Evolutionary conservation across 1,140 invertebrate species (phyloP).

Genomic region (Drepana arcuata): DNA sequence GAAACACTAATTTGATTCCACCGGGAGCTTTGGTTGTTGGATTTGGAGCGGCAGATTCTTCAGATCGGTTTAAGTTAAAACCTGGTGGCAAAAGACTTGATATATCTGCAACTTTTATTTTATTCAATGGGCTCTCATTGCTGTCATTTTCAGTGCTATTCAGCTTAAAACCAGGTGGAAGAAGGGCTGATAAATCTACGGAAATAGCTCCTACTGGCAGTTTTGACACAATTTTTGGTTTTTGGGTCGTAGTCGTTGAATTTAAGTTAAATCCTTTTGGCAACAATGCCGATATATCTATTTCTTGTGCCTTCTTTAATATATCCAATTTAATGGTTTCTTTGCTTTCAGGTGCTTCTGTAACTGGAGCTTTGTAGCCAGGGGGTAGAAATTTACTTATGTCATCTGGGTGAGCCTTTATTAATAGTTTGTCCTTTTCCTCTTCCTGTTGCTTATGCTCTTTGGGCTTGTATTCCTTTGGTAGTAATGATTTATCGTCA

Average conservation of each 20-base stretch:
- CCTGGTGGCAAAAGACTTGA: constrained; percentile 74
- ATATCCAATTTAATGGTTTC: constrained; percentile 26
- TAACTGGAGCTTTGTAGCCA: constrained; percentile 65
- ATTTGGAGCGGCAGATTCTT: constrained; percentile 26
- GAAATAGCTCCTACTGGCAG: constrained; percentile 64
- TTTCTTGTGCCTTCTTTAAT: constrained; percentile 64
- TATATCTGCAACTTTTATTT: constrained; percentile 71
- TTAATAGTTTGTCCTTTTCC: too few relatives aligned
- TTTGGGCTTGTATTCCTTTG: constrained; percentile 76
- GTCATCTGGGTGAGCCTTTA: constrained; percentile 63
- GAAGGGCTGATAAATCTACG: constrained; percentile 74
- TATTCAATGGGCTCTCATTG: constrained; percentile 38
- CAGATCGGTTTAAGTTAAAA: constrained; percentile 64
- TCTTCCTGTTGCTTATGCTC: constrained; percentile 61
- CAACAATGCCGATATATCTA: constrained; percentile 77
- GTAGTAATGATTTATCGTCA: constrained; percentile 76
- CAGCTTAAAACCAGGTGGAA: constrained; percentile 75
- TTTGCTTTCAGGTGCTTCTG: constrained; percentile 36
- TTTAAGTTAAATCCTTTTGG: constrained; percentile 75
- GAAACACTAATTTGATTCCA: constrained; percentile 82
- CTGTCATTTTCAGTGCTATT: constrained; percentile 31
- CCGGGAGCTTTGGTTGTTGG: constrained; percentile 60
- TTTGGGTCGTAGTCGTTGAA: constrained; percentile 57
- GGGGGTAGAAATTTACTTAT: constrained; percentile 77
- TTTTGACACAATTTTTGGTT: constrained; percentile 42